Percentiles rank a stretch among this genome's conserved stretches.
phyloP scores from a whole-genome alignment of 2,888 invertebrate species.

The Oscheius sp. region DNA sequence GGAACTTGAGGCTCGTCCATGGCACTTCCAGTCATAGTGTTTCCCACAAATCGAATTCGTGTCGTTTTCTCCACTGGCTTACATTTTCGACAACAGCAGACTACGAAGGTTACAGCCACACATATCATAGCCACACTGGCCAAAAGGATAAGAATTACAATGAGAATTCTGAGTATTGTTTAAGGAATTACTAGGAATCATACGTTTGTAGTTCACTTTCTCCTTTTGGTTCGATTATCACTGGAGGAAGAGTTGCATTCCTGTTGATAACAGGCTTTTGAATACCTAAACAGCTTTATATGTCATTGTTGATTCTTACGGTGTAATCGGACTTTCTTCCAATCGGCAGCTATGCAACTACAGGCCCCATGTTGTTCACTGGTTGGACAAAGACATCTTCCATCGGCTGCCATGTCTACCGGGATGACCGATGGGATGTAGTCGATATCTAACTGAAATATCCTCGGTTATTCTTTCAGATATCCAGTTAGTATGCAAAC shows the following conservation, averaged over 20 bases:
- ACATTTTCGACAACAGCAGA: slow-evolving; percentile 1
- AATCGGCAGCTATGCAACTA: slow-evolving; percentile 67
- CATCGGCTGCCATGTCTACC: slow-evolving; percentile 61
- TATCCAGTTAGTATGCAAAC: no score
- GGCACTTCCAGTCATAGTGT: slow-evolving; percentile 19
- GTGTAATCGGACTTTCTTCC: slow-evolving; percentile 58
- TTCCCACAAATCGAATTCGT: slow-evolving; percentile 20
- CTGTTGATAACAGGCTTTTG: background rate
- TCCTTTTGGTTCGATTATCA: background rate
- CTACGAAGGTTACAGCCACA: background rate
- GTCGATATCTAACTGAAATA: slow-evolving; percentile 54
- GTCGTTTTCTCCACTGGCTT: slow-evolving; percentile 13
- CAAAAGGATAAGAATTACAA: background rate
- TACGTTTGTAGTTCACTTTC: slow-evolving; percentile 10
- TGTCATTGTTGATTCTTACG: slow-evolving; percentile 29
- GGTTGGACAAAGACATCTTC: slow-evolving; percentile 65
- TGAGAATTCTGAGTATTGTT: background rate
- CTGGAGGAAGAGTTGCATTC: background rate
- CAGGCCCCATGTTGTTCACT: slow-evolving; percentile 57
- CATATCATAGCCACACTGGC: slow-evolving; percentile 1
- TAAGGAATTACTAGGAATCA: background rate
- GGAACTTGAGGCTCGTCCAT: background rate
- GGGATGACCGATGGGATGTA: slow-evolving; percentile 69
- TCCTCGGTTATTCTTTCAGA: no score
- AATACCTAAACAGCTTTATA: background rate